These are phyloP conservation scores for Hippasteria phrygiana DNA, from an alignment of 53 echinoderm and acorn worm species.

Conservation along the genomic window DNA sequence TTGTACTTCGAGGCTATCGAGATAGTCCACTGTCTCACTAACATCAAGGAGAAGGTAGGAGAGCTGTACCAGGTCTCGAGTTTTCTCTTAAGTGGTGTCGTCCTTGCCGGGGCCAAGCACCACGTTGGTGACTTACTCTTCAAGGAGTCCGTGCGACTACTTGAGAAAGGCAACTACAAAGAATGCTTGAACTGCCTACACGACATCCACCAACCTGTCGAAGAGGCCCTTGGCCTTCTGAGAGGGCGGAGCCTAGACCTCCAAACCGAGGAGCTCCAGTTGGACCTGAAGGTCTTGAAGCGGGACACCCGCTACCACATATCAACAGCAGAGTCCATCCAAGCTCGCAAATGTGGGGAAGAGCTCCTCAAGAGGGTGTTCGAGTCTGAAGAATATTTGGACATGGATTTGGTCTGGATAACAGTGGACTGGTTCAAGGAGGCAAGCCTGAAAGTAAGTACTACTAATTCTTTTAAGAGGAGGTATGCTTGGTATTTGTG, in stretches of 20 bases:
- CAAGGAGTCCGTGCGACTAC: slow-evolving; percentile 33
- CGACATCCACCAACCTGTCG: slow-evolving; percentile 18
- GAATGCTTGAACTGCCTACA: slow-evolving; percentile 19
- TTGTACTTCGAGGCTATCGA: neutral
- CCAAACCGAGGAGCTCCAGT: neutral
- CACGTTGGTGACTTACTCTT: slow-evolving; percentile 21
- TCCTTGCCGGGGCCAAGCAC: neutral
- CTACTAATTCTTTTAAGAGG: neutral
- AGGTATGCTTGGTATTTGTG: too few species aligned
- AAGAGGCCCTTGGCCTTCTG: slow-evolving; percentile 17
- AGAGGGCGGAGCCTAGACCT: neutral
- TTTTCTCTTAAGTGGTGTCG: neutral
- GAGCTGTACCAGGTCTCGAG: neutral
- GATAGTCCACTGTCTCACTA: neutral
- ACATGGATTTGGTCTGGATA: slow-evolving; percentile 12
- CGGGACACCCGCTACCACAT: slow-evolving; percentile 7
- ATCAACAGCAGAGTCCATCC: slow-evolving; percentile 2
- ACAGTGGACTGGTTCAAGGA: slow-evolving; percentile 35
- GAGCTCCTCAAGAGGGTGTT: neutral
- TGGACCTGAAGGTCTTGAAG: neutral
- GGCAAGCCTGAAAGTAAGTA: slow-evolving; percentile 35
- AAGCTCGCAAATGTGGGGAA: slow-evolving; percentile 23
- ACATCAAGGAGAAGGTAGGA: neutral
- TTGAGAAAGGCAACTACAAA: slow-evolving; percentile 17
- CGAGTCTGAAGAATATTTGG: neutral